Percentiles rank a stretch among this genome's conserved stretches.
These are phyloP conservation scores for Eudyptes chrysolophus DNA, from an alignment of 2,113 vertebrate species.

Conservation along the genomic window DNA sequence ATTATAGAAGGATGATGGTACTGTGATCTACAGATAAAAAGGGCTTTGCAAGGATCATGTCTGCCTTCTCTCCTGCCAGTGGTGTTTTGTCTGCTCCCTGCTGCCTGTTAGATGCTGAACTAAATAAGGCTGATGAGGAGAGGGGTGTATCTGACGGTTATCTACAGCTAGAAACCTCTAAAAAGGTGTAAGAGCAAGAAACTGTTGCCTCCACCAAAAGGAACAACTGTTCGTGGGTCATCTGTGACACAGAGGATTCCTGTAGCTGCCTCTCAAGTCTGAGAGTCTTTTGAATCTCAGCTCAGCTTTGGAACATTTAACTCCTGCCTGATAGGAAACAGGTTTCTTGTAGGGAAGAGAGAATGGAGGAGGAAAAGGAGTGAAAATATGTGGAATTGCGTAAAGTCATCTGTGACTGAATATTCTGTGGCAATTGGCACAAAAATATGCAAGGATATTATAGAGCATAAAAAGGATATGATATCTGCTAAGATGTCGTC, in stretches of 20 bases:
- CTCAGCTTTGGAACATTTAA: background rate
- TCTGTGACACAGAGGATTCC: background rate
- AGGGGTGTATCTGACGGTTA: background rate
- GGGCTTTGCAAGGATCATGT: background rate
- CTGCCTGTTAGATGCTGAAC: background rate
- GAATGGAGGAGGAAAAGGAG: background rate
- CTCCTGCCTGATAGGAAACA: background rate
- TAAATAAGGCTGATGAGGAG: background rate
- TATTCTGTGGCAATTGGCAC: background rate
- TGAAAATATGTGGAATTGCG: background rate
- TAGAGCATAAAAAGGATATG: background rate
- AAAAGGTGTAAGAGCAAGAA: background rate
- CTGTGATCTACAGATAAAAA: conserved; percentile 35
- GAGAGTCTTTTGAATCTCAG: background rate
- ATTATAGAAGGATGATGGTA: background rate
- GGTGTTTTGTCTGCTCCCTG: background rate
- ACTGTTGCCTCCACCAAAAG: background rate
- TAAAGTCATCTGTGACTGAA: background rate
- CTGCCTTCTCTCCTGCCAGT: background rate
- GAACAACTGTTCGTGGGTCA: background rate
- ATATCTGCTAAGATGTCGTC: background rate
- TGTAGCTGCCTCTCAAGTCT: background rate
- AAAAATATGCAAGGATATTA: background rate
- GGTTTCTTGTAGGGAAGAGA: background rate
- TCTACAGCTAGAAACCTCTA: background rate